Evolutionary conservation across 1,140 invertebrate genomes (phyloP).

Genomic region (Hyphantria cunea): DNA sequence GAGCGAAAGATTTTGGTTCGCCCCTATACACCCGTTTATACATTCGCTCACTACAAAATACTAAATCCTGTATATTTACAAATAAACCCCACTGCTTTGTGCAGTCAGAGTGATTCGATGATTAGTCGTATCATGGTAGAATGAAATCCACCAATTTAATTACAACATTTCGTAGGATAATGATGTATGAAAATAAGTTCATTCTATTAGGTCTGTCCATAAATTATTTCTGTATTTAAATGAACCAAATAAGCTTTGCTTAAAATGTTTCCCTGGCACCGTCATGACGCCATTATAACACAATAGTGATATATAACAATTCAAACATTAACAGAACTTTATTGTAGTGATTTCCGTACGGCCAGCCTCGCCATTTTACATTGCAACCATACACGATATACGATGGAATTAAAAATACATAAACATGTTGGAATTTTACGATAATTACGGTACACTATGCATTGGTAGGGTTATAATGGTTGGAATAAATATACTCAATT

Average conservation of each 20-base stretch:
- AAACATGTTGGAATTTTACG: constrained; percentile 75
- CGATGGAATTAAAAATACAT: constrained; percentile 77
- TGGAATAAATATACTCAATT: constrained; percentile 50
- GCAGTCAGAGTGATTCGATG: no score
- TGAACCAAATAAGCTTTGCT: background rate
- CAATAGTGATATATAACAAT: constrained; percentile 53
- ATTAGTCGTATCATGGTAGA: no score
- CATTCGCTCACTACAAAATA: background rate
- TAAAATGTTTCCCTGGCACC: constrained; percentile 18
- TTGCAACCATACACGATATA: constrained; percentile 60
- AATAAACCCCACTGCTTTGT: no score
- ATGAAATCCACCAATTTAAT: no score
- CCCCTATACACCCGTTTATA: no score
- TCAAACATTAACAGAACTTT: constrained; percentile 71
- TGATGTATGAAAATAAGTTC: no score
- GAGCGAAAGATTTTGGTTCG: no score
- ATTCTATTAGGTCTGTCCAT: no score
- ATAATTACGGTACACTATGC: constrained; percentile 71
- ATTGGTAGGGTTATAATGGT: constrained; percentile 67
- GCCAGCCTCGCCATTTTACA: constrained; percentile 62
- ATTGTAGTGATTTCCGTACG: constrained; percentile 68
- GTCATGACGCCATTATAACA: constrained; percentile 35
- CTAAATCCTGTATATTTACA: no score
- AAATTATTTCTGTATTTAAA: background rate
- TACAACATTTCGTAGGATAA: no score